A percentile compares a stretch with the other conserved stretches of the same genome.
phyloP scores from a whole-genome alignment of 92 coral and sea anemone genomes.

The Phenganax stokvisi region DNA sequence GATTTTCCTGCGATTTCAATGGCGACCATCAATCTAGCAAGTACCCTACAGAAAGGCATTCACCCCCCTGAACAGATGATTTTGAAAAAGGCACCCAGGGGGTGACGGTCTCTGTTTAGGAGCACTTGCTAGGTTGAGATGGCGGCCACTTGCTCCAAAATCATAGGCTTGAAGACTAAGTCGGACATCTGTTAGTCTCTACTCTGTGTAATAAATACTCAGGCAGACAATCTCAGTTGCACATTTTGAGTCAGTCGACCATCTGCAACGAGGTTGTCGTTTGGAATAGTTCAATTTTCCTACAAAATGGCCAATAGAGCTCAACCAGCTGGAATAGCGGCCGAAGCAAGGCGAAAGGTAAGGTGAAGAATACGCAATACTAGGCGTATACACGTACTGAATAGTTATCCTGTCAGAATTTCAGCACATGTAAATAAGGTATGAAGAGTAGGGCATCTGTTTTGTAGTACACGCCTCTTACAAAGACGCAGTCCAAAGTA shows the following conservation, averaged over 20 bases:
- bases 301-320: constrained; percentile 19
- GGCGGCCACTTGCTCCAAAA: no score
- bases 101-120: no score
- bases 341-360: constrained; percentile 38
- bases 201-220: neutral
- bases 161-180: no score
- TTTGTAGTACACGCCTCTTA: neutral
- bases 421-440: neutral
- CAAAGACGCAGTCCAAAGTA: no score
- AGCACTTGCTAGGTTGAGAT: no score
- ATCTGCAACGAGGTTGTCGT: neutral
- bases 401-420: neutral
- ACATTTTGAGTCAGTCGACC: constrained; percentile 14
- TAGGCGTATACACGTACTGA: no score
- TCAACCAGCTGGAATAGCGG: constrained; percentile 30
- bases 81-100: no score
- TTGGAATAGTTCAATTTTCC: neutral
- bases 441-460: neutral
- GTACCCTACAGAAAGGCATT: no score
- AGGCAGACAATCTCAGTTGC: neutral
- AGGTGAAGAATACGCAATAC: neutral
- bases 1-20: no score
- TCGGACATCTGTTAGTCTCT: no score
- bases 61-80: no score
- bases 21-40: no score